Base-by-base conservation (phyloP, 2,113 vertebrate genomes). In the Clupea harengus region DNA sequence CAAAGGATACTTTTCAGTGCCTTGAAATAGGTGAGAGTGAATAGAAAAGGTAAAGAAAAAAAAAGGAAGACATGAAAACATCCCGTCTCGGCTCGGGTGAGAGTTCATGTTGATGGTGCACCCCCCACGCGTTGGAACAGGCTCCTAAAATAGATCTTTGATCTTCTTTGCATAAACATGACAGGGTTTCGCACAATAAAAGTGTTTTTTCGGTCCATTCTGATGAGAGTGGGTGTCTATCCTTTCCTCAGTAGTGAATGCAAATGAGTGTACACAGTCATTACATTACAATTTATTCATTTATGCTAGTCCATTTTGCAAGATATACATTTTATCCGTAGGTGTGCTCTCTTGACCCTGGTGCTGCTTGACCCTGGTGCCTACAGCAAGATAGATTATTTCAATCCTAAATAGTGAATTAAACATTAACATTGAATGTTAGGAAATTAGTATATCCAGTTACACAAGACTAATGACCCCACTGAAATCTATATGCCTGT, bases 131-230 rank as follows among this genome's bases (percentile, higher is more conserved):
- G 10, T 72, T 72, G 64, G 25, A 72, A 72, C 64, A 32, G n/a
- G n/a, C 25, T 72, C 10, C 64, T 72, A 72, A 32, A 72, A 72
- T 72, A 72, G 64, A 72, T 72, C 64, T 72, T 32, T 72, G 64
- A 28, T 72, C 64, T 32, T 72, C 25, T 72, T n/a, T 25, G n/a
- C 60, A 67, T 6, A 67, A 67, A 67, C 60, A 67, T 25, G 60
- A 25, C 6, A 25, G 60, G 28, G 25, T 72, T 72, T 13, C 15
- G 11, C 25, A 28, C 25, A 72, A 6, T 32, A 28, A 72, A 72
- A 6, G 64, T 67, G 60, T 25, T 67, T 67, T 64, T n/a, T 67
- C 25, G 60, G 60, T 6, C 60, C 60, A 67, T 28, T 67, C 10
- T 7, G 25, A 67, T 2, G 25, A 10, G n/a, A 67, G 22, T 60